Base-by-base conservation (phyloP, 2,888 invertebrate species). In the Rhagium mordax region DNA sequence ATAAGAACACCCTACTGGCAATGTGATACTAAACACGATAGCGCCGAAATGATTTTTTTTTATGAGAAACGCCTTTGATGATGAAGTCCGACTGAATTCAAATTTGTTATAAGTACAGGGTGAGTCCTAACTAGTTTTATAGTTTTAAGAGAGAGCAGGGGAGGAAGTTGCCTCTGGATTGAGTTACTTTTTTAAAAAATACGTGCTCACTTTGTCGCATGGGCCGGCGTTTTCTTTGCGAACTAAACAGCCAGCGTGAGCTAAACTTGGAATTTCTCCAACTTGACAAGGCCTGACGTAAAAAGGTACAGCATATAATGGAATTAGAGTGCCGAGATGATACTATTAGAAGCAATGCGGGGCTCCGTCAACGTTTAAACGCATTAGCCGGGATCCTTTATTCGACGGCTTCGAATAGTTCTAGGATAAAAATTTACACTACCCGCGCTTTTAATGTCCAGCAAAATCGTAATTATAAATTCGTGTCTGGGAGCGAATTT, bases 281-380 rank as follows among this genome's bases (percentile, higher is more conserved):
- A 16, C 24, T n/a, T 79, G 81, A 82, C 80, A 75, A 78, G 79
- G 75, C 66, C 80, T 78, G 79, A 75, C 75, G 81, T 80, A 82
- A 81, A 82, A 81, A 81, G 82, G 81, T 81, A 79, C 81, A 79
- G 78, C 73, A 79, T 80, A 82, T 82, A 82, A 82, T 80, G 81
- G 82, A 81, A 81, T 82, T 82, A 82, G 81, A 79, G 80, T 82
- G 80, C 79, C 78, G 81, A 79, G 82, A 82, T 82, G 82, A 82
- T 81, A 81, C 81, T 81, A 81, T 82, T 82, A 82, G 81, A 79
- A 81, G 78, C 77, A 76, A 75, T 78, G 77, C 78, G 80, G 78
- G 78, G 79, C 78, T 76, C 78, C 81, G 79, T 81, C 81, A 81
- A 80, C 80, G 80, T 81, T 80, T 81, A 81, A 81, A 80, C 79